Conservation (phyloP, 2,797 vertebrate genomes). For the Sibirionetta formosa region DNA sequence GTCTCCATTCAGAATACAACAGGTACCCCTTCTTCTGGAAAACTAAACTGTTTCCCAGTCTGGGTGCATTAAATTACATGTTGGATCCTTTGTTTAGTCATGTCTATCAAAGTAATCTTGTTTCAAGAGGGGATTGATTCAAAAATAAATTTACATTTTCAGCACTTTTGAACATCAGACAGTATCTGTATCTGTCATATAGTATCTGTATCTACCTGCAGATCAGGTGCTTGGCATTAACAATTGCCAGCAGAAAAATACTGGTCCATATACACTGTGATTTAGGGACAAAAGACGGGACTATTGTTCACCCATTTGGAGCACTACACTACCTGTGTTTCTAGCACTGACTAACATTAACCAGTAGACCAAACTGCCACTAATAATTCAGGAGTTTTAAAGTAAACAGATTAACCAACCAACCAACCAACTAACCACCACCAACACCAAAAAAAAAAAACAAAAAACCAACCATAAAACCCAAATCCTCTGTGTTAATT, state of each 20-base stretch:
- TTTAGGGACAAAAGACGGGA: not conserved
- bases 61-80: not conserved
- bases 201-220: not conserved
- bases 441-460: too few species aligned
- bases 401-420: conserved; percentile 17
- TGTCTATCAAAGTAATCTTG: not conserved
- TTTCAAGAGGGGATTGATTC: not conserved
- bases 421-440: too few species aligned
- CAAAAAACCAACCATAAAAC: too few species aligned
- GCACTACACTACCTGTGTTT: not conserved
- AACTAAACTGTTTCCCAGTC: not conserved
- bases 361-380: not conserved
- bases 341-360: not conserved
- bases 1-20: not conserved
- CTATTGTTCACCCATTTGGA: not conserved
- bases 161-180: not conserved
- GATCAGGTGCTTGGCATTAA: not conserved
- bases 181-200: not conserved
- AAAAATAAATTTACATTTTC: not conserved
- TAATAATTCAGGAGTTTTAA: conserved; percentile 36
- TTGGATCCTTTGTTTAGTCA: not conserved
- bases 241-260: not conserved
- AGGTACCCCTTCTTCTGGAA: not conserved
- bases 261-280: not conserved
- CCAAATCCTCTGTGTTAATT: conserved; percentile 44